A percentile compares a stretch with the other conserved stretches of the same genome.
Conservation (phyloP, 2,113 vertebrate genomes). For the Thomomys bottae region DNA sequence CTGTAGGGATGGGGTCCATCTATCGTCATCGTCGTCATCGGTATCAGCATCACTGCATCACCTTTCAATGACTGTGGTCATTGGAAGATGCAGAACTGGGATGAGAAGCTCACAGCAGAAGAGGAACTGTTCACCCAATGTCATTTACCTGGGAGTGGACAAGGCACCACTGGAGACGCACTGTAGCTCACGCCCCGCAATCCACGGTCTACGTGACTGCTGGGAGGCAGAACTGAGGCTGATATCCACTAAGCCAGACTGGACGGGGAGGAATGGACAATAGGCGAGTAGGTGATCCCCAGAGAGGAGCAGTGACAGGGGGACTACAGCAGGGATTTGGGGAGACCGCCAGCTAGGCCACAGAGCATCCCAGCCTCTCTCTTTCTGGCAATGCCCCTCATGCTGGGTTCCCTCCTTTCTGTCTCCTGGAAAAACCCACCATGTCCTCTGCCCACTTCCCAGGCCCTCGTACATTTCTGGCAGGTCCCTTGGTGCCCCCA, state of each 20-base stretch:
- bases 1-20: background rate
- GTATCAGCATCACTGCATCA: background rate
- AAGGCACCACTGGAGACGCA: background rate
- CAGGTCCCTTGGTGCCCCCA: background rate
- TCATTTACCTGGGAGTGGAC: background rate
- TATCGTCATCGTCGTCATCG: background rate
- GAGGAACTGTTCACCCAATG: background rate
- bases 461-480: background rate
- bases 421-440: background rate
- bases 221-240: background rate
- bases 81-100: background rate
- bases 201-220: too few relatives aligned
- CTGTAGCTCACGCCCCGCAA: rapidly evolving
- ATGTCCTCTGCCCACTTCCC: background rate
- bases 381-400: background rate
- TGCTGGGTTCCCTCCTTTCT: background rate
- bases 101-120: background rate
- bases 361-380: background rate
- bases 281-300: background rate
- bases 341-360: background rate
- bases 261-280: background rate
- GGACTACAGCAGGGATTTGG: background rate
- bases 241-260: background rate
- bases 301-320: background rate
- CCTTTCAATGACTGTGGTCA: background rate